These are phyloP conservation scores for Trypoxylus dichotomus DNA, from an alignment of 1,140 invertebrate genomes.

Conservation along the genomic window DNA sequence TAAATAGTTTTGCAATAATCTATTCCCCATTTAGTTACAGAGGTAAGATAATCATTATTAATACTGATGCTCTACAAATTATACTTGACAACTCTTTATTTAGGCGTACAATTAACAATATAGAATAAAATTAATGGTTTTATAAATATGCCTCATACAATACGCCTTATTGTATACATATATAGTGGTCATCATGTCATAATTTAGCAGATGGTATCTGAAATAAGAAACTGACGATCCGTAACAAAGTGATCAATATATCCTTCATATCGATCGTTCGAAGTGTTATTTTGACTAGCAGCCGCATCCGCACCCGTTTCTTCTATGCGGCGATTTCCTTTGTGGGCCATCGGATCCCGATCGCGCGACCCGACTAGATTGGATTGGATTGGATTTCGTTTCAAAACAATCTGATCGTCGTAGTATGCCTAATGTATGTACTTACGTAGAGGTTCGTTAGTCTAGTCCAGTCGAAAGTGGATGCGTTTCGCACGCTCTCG, in stretches of 20 bases:
- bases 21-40: too few species aligned
- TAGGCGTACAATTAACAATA: too few species aligned
- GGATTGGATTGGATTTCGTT: conserved; percentile 1
- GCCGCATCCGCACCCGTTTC: conserved; percentile 1
- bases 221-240: conserved; percentile 19
- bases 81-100: too few species aligned
- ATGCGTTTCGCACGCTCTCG: conserved; percentile 16
- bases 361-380: not conserved
- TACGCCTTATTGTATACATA: not conserved
- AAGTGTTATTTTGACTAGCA: conserved; percentile 24
- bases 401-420: not conserved
- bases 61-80: too few species aligned
- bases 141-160: not conserved
- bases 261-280: conserved; percentile 3
- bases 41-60: too few species aligned
- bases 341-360: not conserved
- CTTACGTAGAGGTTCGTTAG: not conserved
- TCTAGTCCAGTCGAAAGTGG: not conserved
- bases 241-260: conserved; percentile 24
- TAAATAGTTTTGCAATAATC: too few species aligned
- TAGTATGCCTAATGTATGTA: too few species aligned
- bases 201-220: conserved; percentile 2
- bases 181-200: conserved; percentile 8
- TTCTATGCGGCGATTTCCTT: conserved; percentile 9
- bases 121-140: too few species aligned